Percentiles rank a stretch among this genome's conserved stretches.
Evolutionary conservation across 1,140 invertebrate genomes (phyloP).

Genomic region (Odontomachus brunneus): DNA sequence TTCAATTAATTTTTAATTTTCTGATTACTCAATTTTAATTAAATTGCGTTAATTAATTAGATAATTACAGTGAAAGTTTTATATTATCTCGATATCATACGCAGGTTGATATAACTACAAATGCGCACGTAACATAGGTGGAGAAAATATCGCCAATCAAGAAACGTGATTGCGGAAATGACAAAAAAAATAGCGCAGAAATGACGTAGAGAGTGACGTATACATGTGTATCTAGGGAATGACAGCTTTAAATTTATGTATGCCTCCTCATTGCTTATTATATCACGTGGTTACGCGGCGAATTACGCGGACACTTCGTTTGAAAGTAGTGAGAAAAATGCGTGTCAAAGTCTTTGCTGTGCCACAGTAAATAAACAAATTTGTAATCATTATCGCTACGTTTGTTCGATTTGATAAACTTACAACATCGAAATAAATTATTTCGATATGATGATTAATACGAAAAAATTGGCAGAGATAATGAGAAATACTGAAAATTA

Average conservation of each 20-base stretch:
- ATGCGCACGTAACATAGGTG: background rate
- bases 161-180: background rate
- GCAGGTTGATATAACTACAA: background rate
- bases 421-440: no score
- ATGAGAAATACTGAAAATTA: no score
- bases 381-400: no score
- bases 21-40: no score
- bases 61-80: background rate
- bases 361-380: no score
- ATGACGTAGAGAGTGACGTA: background rate
- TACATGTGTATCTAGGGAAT: constrained; percentile 12
- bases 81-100: background rate
- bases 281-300: constrained; percentile 16
- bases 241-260: constrained; percentile 38
- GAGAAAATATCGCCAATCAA: background rate
- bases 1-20: no score
- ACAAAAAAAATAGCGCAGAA: constrained; percentile 26
- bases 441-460: no score
- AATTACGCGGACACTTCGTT: constrained; percentile 10
- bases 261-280: constrained; percentile 30
- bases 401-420: no score
- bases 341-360: no score
- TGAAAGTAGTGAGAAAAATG: constrained; percentile 9
- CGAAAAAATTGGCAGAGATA: no score
- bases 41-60: no score